Evolutionary conservation across 1,140 invertebrate genomes (phyloP).

Genomic region (Pinna nobilis): DNA sequence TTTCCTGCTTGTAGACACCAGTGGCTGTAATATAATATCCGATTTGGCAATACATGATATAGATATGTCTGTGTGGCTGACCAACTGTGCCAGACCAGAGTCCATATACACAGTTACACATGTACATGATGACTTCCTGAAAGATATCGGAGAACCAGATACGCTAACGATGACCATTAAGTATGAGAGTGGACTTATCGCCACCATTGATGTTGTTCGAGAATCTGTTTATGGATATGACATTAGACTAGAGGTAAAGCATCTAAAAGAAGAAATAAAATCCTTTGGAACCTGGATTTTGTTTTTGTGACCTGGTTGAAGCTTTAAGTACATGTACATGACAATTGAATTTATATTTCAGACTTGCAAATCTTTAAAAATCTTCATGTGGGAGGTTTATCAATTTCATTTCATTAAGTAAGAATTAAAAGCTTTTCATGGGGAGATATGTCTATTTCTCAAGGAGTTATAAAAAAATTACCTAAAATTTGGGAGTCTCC

Average conservation of each 20-base stretch:
- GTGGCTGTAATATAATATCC: slow-evolving; percentile 54
- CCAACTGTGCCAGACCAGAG: slow-evolving; percentile 39
- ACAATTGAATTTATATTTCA: too few relatives aligned
- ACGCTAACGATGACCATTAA: slow-evolving; percentile 46
- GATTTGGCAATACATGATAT: slow-evolving; percentile 58
- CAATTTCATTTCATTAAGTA: too few relatives aligned
- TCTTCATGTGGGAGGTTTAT: too few relatives aligned
- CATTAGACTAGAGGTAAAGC: slow-evolving; percentile 55
- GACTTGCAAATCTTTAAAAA: too few relatives aligned
- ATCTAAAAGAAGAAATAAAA: background rate
- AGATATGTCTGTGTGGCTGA: slow-evolving; percentile 58
- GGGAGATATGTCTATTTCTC: too few relatives aligned
- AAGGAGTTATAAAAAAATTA: too few relatives aligned
- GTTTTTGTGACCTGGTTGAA: too few relatives aligned
- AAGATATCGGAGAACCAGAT: slow-evolving; percentile 45
- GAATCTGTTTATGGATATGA: slow-evolving; percentile 58
- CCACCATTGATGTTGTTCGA: slow-evolving; percentile 45
- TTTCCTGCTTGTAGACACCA: slow-evolving; percentile 35
- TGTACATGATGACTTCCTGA: slow-evolving; percentile 49
- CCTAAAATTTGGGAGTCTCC: too few relatives aligned
- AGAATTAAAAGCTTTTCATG: too few relatives aligned
- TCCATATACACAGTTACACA: slow-evolving; percentile 55
- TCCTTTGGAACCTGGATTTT: too few relatives aligned
- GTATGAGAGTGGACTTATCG: slow-evolving; percentile 51
- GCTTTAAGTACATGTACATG: too few relatives aligned